Percentiles rank a stretch among this genome's conserved stretches.
phyloP scores from a whole-genome alignment of 2,797 vertebrate species.

The Uromys caudimaculatus region DNA sequence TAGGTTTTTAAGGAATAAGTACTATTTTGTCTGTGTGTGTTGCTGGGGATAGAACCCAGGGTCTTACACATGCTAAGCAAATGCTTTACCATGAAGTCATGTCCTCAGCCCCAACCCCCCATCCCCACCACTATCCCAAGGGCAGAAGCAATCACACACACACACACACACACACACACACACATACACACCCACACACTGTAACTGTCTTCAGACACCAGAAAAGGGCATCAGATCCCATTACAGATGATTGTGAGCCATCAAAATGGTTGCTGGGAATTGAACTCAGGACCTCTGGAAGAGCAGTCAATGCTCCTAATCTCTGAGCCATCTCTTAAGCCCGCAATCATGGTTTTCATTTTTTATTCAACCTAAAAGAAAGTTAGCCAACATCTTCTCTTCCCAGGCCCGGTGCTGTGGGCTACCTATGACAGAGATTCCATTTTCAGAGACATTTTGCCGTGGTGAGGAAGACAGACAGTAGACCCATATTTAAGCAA shows the following conservation, averaged over 20 bases:
- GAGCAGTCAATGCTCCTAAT: too few species aligned
- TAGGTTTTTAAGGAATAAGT: not conserved
- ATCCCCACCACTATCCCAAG: not conserved
- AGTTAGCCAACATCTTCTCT: not conserved
- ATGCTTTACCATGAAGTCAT: not conserved
- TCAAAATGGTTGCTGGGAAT: too few species aligned
- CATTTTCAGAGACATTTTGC: not conserved
- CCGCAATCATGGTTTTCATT: not conserved
- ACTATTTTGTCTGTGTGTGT: not conserved
- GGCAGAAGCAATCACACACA: not conserved
- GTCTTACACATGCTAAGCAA: not conserved
- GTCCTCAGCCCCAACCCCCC: not conserved
- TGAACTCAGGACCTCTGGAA: too few species aligned
- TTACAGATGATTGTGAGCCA: too few species aligned
- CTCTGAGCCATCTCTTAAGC: too few species aligned
- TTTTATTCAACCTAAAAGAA: not conserved
- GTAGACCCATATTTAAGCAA: not conserved
- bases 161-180: too few species aligned
- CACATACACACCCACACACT: too few species aligned
- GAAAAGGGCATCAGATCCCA: too few species aligned
- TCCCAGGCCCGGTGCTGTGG: too few species aligned
- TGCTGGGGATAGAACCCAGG: not conserved
- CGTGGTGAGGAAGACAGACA: not conserved
- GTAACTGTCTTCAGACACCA: too few species aligned
- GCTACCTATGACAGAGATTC: not conserved